Percentiles rank a stretch among this genome's conserved stretches.
Conservation (phyloP, 2,888 invertebrate genomes). For the Congeria kusceri region DNA sequence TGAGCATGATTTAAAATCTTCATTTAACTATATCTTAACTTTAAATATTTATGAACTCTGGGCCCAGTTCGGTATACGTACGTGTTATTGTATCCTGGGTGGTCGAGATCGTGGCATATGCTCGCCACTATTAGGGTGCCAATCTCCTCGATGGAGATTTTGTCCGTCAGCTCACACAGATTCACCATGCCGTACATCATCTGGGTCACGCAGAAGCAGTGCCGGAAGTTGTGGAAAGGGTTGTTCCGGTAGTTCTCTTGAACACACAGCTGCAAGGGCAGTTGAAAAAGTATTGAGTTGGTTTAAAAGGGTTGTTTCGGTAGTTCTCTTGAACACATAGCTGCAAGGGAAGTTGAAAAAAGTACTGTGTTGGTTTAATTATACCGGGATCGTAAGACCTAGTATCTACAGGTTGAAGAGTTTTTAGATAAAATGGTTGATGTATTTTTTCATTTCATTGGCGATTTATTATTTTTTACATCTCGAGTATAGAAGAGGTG, state of each 20-base stretch:
- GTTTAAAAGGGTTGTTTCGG: no score
- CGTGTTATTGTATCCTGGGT: conserved; percentile 86
- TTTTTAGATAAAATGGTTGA: no score
- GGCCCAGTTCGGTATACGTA: no score
- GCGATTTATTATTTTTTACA: no score
- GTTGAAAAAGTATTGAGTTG: no score
- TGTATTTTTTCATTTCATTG: no score
- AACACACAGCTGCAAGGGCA: conserved; percentile 82
- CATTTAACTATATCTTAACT: conserved; percentile 75
- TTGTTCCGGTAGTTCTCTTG: conserved; percentile 91
- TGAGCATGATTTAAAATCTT: no score
- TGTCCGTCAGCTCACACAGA: conserved; percentile 82
- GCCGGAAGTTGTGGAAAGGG: conserved; percentile 94
- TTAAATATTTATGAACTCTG: no score
- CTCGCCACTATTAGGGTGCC: conserved; percentile 89
- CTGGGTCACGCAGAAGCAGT: conserved; percentile 94
- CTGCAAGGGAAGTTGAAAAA: neutral
- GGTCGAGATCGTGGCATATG: conserved; percentile 91
- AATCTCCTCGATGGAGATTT: conserved; percentile 82
- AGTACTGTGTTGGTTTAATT: neutral
- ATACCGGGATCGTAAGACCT: no score
- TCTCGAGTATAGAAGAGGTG: no score
- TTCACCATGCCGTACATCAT: conserved; percentile 89
- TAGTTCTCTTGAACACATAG: neutral
- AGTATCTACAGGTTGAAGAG: no score